Conservation (phyloP, 2,113 vertebrate species). For the Microtus pennsylvanicus region DNA sequence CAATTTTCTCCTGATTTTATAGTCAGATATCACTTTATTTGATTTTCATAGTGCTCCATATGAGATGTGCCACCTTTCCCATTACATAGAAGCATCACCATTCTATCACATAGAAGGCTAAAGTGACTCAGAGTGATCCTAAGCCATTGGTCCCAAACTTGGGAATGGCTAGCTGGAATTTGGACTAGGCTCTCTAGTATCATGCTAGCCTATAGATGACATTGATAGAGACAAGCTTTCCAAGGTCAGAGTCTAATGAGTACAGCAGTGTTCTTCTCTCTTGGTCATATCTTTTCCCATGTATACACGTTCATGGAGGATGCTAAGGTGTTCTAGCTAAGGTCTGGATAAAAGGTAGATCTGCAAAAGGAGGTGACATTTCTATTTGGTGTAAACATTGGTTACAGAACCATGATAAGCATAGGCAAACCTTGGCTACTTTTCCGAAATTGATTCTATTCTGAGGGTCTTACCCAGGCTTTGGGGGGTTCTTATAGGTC, state of each 20-base stretch:
- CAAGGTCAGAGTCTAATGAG: neutral
- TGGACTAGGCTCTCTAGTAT: too few relatives aligned
- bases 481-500: neutral
- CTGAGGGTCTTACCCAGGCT: neutral
- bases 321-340: neutral
- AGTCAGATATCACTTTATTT: neutral
- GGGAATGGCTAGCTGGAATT: neutral
- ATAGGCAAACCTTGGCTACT: neutral
- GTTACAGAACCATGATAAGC: neutral
- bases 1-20: neutral
- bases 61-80: neutral
- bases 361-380: neutral
- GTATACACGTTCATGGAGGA: neutral
- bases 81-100: neutral
- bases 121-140: neutral
- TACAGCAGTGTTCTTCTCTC: accelerated
- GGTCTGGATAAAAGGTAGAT: neutral
- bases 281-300: neutral
- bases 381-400: neutral
- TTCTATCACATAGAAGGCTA: neutral
- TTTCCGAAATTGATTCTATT: slow-evolving; percentile 8
- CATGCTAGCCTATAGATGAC: too few relatives aligned
- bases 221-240: neutral
- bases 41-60: neutral
- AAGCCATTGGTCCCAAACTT: neutral